A percentile compares a stretch with the other conserved stretches of the same genome.
phyloP scores from a whole-genome alignment of 2,888 invertebrate species.

The Acholoe squamosa region DNA sequence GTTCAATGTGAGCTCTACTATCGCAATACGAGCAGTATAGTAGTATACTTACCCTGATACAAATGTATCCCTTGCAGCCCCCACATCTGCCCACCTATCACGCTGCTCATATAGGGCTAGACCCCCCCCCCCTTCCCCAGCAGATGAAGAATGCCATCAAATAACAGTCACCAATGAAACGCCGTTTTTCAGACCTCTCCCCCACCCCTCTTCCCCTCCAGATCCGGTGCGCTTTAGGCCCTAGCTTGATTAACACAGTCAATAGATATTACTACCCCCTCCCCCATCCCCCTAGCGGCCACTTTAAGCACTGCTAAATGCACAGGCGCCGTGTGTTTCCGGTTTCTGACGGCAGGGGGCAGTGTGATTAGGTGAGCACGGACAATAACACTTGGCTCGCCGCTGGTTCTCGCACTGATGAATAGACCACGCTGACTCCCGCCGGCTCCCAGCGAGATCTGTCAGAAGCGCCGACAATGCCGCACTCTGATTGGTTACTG shows the following conservation, averaged over 20 bases:
- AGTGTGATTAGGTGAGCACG: neutral
- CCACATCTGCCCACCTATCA: neutral
- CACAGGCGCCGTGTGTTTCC: constrained; percentile 1
- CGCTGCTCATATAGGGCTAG: neutral
- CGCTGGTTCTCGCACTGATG: constrained; percentile 12
- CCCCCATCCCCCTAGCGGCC: neutral
- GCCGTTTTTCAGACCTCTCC: neutral
- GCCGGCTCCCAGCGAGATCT: constrained; percentile 40
- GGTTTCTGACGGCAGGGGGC: neutral
- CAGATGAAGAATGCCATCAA: neutral
- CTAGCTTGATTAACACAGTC: constrained; percentile 7
- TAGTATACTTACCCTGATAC: too few species aligned
- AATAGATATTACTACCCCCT: neutral
- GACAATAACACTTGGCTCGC: constrained; percentile 10
- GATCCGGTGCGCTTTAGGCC: neutral
- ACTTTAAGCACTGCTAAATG: neutral
- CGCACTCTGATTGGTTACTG: constrained; percentile 24
- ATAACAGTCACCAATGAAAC: neutral
- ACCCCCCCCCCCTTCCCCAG: too few species aligned
- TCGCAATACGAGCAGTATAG: too few species aligned
- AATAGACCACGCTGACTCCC: constrained; percentile 31
- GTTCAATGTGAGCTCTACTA: too few species aligned
- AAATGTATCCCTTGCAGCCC: too few species aligned
- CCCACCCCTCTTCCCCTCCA: neutral
- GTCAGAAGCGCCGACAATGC: constrained; percentile 36